Conservation (phyloP, 2,888 invertebrate species). For the Pimpla rufipes region DNA sequence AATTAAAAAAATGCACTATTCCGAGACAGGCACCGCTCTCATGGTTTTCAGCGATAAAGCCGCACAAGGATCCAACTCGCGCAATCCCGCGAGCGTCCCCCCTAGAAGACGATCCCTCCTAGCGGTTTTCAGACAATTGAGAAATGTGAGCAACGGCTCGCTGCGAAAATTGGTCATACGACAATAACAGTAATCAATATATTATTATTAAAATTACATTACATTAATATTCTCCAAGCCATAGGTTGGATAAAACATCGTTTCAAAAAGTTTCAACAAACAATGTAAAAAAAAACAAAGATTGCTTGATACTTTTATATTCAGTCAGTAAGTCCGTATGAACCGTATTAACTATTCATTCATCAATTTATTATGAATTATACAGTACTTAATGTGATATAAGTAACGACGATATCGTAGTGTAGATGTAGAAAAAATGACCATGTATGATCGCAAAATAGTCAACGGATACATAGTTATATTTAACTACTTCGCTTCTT, state of each 20-base stretch:
- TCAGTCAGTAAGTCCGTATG: constrained; percentile 35
- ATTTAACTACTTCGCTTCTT: too few species aligned
- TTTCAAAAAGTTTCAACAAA: constrained; percentile 13
- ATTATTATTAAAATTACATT: too few species aligned
- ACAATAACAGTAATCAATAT: constrained; percentile 57
- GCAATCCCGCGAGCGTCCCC: constrained; percentile 69
- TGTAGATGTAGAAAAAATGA: constrained; percentile 38
- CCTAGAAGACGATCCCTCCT: constrained; percentile 79
- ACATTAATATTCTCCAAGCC: constrained; percentile 3
- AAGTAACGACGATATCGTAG: constrained; percentile 42
- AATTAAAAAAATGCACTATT: background rate
- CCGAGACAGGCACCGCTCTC: constrained; percentile 64
- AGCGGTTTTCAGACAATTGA: constrained; percentile 74
- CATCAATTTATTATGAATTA: constrained; percentile 38
- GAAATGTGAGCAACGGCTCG: constrained; percentile 66
- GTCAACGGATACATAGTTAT: constrained; percentile 59
- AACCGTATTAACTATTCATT: constrained; percentile 61
- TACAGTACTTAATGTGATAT: constrained; percentile 54
- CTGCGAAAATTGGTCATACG: constrained; percentile 76
- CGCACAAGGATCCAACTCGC: constrained; percentile 71
- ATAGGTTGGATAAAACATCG: constrained; percentile 18
- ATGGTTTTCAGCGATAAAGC: constrained; percentile 69
- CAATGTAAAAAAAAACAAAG: constrained; percentile 13
- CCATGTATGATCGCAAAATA: constrained; percentile 63
- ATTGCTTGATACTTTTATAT: constrained; percentile 51